Conservation (phyloP, 2,113 vertebrate genomes). For the Orthochromis malagaraziensis region DNA sequence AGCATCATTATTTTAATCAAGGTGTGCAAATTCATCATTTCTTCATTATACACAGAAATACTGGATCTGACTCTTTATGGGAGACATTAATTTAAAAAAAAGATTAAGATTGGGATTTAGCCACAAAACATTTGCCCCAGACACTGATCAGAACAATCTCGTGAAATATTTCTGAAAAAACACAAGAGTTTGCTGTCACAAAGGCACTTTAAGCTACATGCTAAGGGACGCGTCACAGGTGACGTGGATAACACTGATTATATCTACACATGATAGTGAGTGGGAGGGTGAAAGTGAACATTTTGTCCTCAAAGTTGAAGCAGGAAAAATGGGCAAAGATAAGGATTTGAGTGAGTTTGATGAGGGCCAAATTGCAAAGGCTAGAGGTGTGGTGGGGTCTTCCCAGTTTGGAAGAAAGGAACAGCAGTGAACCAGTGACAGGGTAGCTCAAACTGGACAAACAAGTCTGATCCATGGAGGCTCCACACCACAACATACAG, state of each 20-base stretch:
- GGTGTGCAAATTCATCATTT: not conserved
- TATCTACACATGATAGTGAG: not conserved
- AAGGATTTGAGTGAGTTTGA: not conserved
- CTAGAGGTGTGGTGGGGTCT: not conserved
- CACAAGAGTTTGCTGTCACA: not conserved
- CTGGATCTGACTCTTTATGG: not conserved
- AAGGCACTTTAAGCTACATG: not conserved
- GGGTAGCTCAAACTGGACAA: not conserved
- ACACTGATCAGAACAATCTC: not conserved
- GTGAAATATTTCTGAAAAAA: not conserved
- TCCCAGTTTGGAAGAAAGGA: not conserved
- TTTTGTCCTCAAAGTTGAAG: not conserved
- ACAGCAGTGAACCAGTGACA: not conserved
- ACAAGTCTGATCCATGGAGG: not conserved
- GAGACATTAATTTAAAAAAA: not conserved
- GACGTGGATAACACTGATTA: not conserved
- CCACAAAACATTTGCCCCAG: not conserved
- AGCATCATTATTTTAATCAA: not conserved
- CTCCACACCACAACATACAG: not conserved
- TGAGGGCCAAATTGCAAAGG: not conserved
- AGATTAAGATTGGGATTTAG: not conserved
- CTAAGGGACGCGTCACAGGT: fast-evolving
- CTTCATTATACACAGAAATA: not conserved
- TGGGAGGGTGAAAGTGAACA: not conserved
- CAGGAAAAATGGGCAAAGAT: not conserved